A percentile compares a stretch with the other conserved stretches of the same genome.
Conservation (phyloP, 2,113 vertebrate species). For the Anseranas semipalmata region DNA sequence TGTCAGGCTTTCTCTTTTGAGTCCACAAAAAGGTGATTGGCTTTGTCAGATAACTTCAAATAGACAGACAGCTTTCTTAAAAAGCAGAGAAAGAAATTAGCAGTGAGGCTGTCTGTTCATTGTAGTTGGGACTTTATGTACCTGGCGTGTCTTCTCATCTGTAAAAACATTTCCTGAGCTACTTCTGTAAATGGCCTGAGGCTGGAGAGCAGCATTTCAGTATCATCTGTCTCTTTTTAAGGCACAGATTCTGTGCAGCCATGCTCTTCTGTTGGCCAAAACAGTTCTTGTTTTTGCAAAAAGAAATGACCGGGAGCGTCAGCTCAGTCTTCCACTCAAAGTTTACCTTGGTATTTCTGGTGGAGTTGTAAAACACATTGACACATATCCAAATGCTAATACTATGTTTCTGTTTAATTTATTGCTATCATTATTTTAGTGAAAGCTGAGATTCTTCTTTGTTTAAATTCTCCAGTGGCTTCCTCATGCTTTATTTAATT, state of each 20-base stretch:
- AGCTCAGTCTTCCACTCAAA: neutral
- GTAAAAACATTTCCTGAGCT: conserved; percentile 53
- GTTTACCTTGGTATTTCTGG: neutral
- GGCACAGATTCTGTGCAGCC: neutral
- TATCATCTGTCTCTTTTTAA: conserved; percentile 29
- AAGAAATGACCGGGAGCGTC: neutral
- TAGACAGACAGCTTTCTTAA: conserved; percentile 34
- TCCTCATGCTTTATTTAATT: neutral
- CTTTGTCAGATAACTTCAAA: conserved; percentile 31
- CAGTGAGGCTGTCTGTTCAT: conserved; percentile 14
- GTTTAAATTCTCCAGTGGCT: neutral
- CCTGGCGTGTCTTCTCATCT: conserved; percentile 3
- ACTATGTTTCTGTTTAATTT: neutral
- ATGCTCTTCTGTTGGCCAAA: neutral
- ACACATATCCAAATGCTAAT: neutral
- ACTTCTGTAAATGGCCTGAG: conserved; percentile 40
- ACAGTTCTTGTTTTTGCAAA: neutral
- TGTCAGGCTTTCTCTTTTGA: neutral
- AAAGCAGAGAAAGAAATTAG: conserved; percentile 9
- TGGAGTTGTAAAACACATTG: neutral
- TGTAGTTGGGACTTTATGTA: conserved; percentile 35
- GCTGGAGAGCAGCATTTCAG: conserved; percentile 19
- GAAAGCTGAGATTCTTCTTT: neutral
- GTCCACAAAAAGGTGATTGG: neutral
- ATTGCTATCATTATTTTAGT: neutral